These are phyloP conservation scores for Mimumesa dahlbomi DNA, from an alignment of 2,888 invertebrate genomes.

Conservation along the genomic window DNA sequence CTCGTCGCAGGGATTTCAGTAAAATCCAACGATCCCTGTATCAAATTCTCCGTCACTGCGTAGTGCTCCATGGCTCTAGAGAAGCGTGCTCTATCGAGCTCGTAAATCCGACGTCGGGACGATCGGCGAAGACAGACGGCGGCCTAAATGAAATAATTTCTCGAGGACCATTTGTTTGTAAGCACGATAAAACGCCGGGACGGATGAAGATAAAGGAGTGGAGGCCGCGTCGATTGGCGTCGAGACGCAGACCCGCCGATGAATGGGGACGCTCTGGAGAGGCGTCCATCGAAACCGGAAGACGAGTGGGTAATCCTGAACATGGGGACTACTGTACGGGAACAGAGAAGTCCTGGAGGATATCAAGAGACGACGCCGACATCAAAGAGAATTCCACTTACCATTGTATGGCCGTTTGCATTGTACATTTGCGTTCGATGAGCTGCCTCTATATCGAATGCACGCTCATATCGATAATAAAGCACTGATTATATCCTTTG, in stretches of 20 bases:
- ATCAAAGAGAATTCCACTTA: constrained; percentile 62
- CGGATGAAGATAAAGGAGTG: constrained; percentile 45
- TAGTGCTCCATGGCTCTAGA: too few species aligned
- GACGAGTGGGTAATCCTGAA: constrained; percentile 63
- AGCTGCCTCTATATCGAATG: constrained; percentile 15
- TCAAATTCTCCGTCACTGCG: too few species aligned
- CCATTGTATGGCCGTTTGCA: constrained; percentile 55
- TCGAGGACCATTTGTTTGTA: constrained; percentile 17
- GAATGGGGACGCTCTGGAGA: constrained; percentile 57
- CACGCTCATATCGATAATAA: constrained; percentile 26
- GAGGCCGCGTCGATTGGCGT: constrained; percentile 41
- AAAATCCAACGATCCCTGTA: too few species aligned
- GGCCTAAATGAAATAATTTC: constrained; percentile 61
- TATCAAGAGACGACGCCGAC: constrained; percentile 54
- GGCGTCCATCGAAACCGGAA: constrained; percentile 66
- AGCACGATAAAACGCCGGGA: constrained; percentile 37
- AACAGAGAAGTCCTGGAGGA: constrained; percentile 57
- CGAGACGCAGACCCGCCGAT: constrained; percentile 51
- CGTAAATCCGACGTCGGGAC: too few species aligned
- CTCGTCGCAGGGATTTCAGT: too few species aligned
- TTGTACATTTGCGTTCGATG: constrained; percentile 59
- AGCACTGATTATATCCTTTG: too few species aligned
- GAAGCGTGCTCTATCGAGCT: too few species aligned
- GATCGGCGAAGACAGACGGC: neutral
- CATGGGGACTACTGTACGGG: constrained; percentile 37